Conservation (phyloP, 2,797 vertebrate species). For the Alexandromys oeconomus region DNA sequence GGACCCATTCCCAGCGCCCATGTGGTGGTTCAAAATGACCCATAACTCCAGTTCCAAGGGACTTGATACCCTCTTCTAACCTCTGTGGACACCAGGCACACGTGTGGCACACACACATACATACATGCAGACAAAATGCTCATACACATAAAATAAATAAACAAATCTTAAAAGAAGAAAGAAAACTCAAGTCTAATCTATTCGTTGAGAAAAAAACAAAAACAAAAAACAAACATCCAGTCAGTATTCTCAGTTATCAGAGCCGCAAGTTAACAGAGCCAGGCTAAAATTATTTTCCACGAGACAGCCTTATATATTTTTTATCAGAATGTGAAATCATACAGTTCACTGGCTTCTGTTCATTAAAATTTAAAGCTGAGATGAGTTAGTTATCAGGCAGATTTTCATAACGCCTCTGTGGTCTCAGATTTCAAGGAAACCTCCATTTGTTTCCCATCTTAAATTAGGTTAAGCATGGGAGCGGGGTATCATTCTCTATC, state of each 20-base stretch:
- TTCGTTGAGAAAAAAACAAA: slow-evolving; percentile 11
- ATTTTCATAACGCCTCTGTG: slow-evolving; percentile 50
- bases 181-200: slow-evolving; percentile 59
- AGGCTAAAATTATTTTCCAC: slow-evolving; percentile 60
- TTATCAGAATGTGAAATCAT: slow-evolving; percentile 66
- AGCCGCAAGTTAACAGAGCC: not conserved
- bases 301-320: slow-evolving; percentile 56
- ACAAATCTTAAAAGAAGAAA: not conserved
- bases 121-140: not conserved
- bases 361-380: slow-evolving; percentile 73
- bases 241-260: slow-evolving; percentile 10
- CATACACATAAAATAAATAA: too few species aligned
- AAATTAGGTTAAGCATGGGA: not conserved
- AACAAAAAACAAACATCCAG: slow-evolving; percentile 26
- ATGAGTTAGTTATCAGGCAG: slow-evolving; percentile 43
- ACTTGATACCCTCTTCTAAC: not conserved
- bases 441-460: not conserved
- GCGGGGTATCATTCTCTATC: not conserved
- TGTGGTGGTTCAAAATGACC: not conserved
- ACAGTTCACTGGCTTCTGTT: slow-evolving; percentile 63
- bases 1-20: not conserved
- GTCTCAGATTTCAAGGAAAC: slow-evolving; percentile 55
- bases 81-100: not conserved
- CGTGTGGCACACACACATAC: not conserved
- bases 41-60: not conserved